Base-by-base conservation (phyloP, 2,888 invertebrate species). In the Melinopterus prodromus region DNA sequence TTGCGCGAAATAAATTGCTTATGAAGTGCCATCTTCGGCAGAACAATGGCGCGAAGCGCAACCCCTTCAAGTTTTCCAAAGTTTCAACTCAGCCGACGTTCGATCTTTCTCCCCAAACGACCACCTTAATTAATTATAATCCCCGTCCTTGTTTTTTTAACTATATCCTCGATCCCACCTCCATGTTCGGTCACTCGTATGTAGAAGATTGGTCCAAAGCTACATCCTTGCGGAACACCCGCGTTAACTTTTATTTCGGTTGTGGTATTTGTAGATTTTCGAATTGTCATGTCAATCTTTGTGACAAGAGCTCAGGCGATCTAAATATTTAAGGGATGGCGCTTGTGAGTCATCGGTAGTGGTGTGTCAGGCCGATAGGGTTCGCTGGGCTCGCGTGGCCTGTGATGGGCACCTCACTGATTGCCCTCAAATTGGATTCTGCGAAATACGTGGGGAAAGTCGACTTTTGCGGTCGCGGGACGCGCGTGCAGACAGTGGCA, bases 351-450 rank as follows among this genome's bases (percentile, higher is more conserved):
- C 53, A 53, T 12, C 53, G 53, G 7, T 53, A 53, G 53, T 53
- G 2, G 53, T 53, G 53, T 53, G 53, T 53, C 53, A 4, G 53
- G 53, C 9, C 53, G 53, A 53, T 53, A 53, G 76, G 69, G 72
- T 80, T 86, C 83, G 86, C 86, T 26, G 26, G 26, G 84, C 80
- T 86, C 83, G 86, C 86, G 86, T 86, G 87, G 84, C 82, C 82
- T 83, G 85, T 87, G 87, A 87, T 85, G 85, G 87, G 85, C 86
- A 86, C 85, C 83, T 85, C 86, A 53, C 86, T 87, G 87, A 87
- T 87, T 85, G 84, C 83, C 85, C 84, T 83, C 85, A 87, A 87
- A 87, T 87, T 87, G 86, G 86, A 87, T 87, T 86, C 83, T 82
- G 83, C 71, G 71, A 81, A 84, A 81, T 82, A 82, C 83, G 84